Evolutionary conservation across 2,888 invertebrate species (phyloP), one percentile per base, ranked within the genome.

Genomic region (Ernsta delagoae): DNA sequence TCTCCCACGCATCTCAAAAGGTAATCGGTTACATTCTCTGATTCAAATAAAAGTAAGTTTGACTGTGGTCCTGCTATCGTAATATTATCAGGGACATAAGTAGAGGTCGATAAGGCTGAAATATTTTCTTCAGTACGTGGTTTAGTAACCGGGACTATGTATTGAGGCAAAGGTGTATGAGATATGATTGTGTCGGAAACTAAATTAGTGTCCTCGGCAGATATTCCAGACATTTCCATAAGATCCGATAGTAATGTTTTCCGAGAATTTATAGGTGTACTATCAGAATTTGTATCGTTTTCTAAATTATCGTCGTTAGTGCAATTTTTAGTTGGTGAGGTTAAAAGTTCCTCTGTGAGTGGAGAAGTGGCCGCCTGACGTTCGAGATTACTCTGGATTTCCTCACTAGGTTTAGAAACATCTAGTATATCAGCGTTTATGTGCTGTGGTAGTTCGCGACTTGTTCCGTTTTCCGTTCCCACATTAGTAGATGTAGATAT

Each of bases 181-280:
- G 53, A 53, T 53, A 16, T 4, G 7, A 16, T 59, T 12, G 8
- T 5, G 9, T 63, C 63, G 1, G 50, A n/a, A 34, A 63, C 24
- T 39, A 41, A 12, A 16, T 24, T 63, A 43, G 80, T 72, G 67
- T 92, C 92, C 72, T 90, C 90, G 65, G 83, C 78, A 9, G 85
- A 84, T 76, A 93, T 93, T 8, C 93, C 93, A 8, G 92, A 92
- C 90, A 93, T 90, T 83, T 88, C 87, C 93, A 93, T 93, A 72
- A 93, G 82, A 77, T 92, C 92, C 0, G 91, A 92, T 41, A 93
- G 72, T 73, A 93, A 83, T 59, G 87, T 83, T 74, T 90, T 89
- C 70, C 81, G 74, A n/a, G 67, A 34, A 31, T 43, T 70, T 16
- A 16, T 7, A 16, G 48, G 12, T 4, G 48, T 16, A 50, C 48